These are phyloP conservation scores for Pao palembangensis DNA, from an alignment of 2,113 vertebrate genomes.

Conservation along the genomic window DNA sequence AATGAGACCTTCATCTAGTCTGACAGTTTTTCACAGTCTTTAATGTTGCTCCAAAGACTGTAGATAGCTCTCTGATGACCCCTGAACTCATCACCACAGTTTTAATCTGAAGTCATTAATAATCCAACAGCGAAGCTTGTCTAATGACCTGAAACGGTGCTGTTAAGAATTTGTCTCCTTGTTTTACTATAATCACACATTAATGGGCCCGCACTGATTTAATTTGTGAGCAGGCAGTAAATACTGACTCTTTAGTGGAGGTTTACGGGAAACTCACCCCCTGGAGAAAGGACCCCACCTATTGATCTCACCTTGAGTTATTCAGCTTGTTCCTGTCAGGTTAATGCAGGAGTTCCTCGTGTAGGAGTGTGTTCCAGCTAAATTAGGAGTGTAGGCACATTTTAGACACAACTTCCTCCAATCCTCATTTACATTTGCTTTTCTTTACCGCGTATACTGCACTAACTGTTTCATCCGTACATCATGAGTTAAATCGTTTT, in stretches of 20 bases:
- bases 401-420: too few species aligned
- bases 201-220: conserved; percentile 60
- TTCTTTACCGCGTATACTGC: too few species aligned
- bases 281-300: conserved; percentile 31
- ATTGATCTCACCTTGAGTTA: conserved; percentile 59
- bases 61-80: conserved; percentile 13
- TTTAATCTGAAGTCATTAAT: conserved; percentile 33
- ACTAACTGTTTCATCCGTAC: too few species aligned
- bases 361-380: conserved; percentile 45
- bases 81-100: conserved; percentile 12
- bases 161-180: conserved; percentile 63
- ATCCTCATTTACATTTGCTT: too few species aligned
- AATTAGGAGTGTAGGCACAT: too few species aligned
- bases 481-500: too few species aligned
- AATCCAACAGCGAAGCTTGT: conserved; percentile 23
- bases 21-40: too few species aligned
- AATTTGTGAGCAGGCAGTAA: conserved; percentile 62
- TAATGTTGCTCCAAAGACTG: too few species aligned
- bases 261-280: conserved; percentile 32
- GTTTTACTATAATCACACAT: conserved; percentile 65
- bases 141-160: conserved; percentile 48
- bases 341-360: conserved; percentile 30
- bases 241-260: conserved; percentile 50
- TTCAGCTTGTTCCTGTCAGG: conserved; percentile 35
- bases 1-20: too few species aligned